Percentiles rank a stretch among this genome's conserved stretches.
These are phyloP conservation scores for Sebastes matsubarae DNA, from an alignment of 2,797 vertebrate genomes.

Conservation along the genomic window DNA sequence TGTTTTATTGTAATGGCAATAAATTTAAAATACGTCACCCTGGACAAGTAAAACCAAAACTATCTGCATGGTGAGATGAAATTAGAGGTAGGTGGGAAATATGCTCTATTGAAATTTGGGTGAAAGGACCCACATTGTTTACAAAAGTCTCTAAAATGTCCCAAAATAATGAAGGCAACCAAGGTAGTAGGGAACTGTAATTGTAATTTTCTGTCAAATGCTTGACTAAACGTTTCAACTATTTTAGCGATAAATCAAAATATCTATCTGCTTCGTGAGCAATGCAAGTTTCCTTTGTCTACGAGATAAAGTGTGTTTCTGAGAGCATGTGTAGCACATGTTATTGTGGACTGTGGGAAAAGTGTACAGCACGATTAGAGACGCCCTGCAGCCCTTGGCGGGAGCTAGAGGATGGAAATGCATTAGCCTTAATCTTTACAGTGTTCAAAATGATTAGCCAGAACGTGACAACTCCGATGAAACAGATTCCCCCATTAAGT, in stretches of 20 bases:
- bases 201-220: background rate
- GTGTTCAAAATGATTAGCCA: constrained; percentile 75
- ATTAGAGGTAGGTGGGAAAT: background rate
- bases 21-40: background rate
- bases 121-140: no score
- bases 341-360: constrained; percentile 49
- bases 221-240: background rate
- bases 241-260: background rate
- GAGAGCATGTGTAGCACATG: constrained; percentile 36
- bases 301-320: background rate
- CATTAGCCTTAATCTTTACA: constrained; percentile 73
- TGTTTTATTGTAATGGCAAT: background rate
- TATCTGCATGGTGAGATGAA: background rate
- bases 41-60: background rate
- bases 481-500: constrained; percentile 74
- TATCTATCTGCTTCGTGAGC: background rate
- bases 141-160: background rate
- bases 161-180: background rate
- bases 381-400: constrained; percentile 48
- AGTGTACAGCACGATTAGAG: constrained; percentile 40
- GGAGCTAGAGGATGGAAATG: constrained; percentile 58
- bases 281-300: background rate
- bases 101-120: background rate
- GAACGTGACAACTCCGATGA: constrained; percentile 79
- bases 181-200: background rate